These are phyloP conservation scores for Megalops cyprinoides DNA, from an alignment of 2,797 vertebrate species.

Conservation along the genomic window DNA sequence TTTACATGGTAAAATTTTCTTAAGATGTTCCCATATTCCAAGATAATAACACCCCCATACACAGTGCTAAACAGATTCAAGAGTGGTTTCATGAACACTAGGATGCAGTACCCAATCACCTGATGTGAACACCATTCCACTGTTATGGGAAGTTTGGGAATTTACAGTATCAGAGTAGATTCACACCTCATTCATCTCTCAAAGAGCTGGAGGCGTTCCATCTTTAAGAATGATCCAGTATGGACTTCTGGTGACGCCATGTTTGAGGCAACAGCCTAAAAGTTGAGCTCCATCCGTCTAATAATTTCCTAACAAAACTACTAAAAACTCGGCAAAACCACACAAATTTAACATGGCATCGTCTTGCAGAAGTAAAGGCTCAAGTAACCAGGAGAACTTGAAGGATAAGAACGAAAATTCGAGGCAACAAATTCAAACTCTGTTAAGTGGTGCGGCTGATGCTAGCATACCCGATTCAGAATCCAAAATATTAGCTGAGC, in stretches of 20 bases:
- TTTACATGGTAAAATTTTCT: no score
- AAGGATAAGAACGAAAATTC: neutral
- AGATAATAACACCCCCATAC: no score
- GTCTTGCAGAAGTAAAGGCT: neutral
- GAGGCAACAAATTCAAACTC: neutral
- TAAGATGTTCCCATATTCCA: no score
- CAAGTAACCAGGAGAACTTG: neutral
- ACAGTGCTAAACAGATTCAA: no score
- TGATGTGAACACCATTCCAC: no score
- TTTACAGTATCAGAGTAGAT: no score
- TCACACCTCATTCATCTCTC: no score
- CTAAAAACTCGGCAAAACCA: neutral
- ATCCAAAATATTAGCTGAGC: slow-evolving; percentile 15
- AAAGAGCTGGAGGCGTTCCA: no score
- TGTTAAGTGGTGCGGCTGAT: neutral
- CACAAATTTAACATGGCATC: neutral
- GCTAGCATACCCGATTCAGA: neutral
- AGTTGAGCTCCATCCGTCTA: neutral
- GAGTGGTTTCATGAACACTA: no score
- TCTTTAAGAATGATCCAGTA: no score
- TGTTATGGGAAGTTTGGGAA: no score
- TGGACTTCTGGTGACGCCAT: neutral
- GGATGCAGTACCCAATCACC: no score
- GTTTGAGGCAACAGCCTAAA: neutral
- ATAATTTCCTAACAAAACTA: neutral